phyloP scores from a whole-genome alignment of 2,113 vertebrate species.

The Cavia porcellus region DNA sequence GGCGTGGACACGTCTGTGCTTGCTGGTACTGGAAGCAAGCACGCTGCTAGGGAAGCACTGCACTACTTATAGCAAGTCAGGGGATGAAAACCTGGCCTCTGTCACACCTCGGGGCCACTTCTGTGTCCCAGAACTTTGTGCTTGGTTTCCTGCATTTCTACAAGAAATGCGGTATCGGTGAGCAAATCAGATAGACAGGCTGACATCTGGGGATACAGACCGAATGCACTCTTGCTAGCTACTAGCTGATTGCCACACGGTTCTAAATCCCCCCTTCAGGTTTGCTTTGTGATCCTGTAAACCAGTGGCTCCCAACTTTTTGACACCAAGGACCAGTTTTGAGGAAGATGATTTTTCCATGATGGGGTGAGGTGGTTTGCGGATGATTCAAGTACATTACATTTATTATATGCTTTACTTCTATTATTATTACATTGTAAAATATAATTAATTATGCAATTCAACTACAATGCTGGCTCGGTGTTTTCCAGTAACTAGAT shows the following conservation, averaged over 20 bases:
- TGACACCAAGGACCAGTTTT: background rate
- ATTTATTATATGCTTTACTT: background rate
- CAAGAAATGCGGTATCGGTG: background rate
- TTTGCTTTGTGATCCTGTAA: background rate
- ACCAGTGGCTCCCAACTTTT: background rate
- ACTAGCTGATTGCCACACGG: background rate
- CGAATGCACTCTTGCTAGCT: too few relatives aligned
- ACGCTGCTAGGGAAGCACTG: accelerated
- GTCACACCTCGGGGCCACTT: background rate
- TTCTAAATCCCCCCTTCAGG: background rate
- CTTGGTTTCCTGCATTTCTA: background rate
- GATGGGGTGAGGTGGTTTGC: background rate
- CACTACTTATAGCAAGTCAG: background rate
- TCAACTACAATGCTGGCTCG: background rate
- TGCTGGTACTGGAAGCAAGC: background rate
- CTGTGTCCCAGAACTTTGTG: background rate
- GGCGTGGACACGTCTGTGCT: accelerated
- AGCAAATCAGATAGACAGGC: background rate
- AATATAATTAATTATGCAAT: background rate
- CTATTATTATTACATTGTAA: background rate
- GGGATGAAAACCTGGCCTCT: too few relatives aligned
- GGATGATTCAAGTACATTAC: background rate
- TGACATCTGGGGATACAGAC: too few relatives aligned
- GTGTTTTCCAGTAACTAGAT: background rate
- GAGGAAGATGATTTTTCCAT: background rate